Evolutionary conservation across 2,888 invertebrate genomes (phyloP), one percentile per base, ranked within the genome.

Genomic region (Cephus nigrinus): DNA sequence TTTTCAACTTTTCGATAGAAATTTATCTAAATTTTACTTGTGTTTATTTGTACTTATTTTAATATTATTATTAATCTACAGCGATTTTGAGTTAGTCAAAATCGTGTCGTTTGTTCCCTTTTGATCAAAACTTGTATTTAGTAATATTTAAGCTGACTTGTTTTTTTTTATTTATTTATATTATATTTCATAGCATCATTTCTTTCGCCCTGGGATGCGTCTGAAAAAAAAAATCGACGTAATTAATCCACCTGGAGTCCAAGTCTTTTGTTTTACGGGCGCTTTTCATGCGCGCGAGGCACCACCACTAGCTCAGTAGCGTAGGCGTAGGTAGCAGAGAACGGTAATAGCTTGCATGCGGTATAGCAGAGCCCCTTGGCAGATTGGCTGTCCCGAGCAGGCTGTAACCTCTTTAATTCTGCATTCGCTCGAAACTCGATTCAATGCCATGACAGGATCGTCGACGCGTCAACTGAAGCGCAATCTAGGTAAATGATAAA

Each of bases 341-440:
- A 55, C 55, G 55, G 23, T 55, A 55, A 55, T 55, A 55, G 55
- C 55, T 55, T 55, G 55, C 23, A 55, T 55, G 55, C 55, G 55
- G 55, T 55, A 55, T 23, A 55, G 55, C 23, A 55, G 23, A 55
- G 55, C 32, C 77, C 68, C 73, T 75, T 77, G 75, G 73, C 79
- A 79, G 79, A 79, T 79, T 78, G 79, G 78, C 79, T 79, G 79
- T 78, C 79, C 75, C 79, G 69, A 5, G 75, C 79, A 79, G 79
- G 75, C 71, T 9, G 71, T 76, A 75, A 76, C 80, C 78, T 78
- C 76, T 82, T 82, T 82, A 82, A 80, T 75, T 80, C 75, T 69
- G 77, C 73, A 80, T 82, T 78, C 80, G 75, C 80, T 77, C 55
- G 82, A 82, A 79, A 80, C 68, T 74, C 82, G 82, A 82, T 77